Evolutionary conservation across 2,888 invertebrate genomes (phyloP), one percentile per base, ranked within the genome.

Genomic region (Elysia crispata): DNA sequence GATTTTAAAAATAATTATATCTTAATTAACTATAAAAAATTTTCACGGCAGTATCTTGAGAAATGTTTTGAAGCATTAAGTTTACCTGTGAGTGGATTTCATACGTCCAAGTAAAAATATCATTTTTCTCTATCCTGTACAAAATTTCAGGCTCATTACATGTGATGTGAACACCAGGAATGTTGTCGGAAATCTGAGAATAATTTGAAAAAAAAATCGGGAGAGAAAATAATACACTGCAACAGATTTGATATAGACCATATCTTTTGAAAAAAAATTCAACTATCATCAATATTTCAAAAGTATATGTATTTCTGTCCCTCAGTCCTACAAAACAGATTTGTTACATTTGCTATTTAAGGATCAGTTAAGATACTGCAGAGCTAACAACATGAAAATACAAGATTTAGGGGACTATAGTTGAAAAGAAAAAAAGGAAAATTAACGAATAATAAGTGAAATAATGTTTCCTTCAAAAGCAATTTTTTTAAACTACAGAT

Each of bases 71-170:
- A 25, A 60, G 5, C 60, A 60, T 8, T 25, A 60, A 60, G n/a
- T 60, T 60, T 23, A 23, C 25, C 25, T 60, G n/a, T 15, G 25
- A 80, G 28, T 82, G 81, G 11, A 90, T 77, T 6, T 82, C 78
- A 83, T 89, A 90, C n/a, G 83, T 85, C 90, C 90, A 91, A 6
- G 81, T 80, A 66, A 86, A 86, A 0, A 70, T 81, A 20, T 86
- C 85, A 77, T 87, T 83, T 82, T 91, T 91, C 33, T 89, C 86
- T 70, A 87, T 86, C 72, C 86, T 85, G 82, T 86, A 90, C 6
- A 88, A 84, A 60, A 84, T 82, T 18, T 87, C 82, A 0, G 85
- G 83, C 60, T 86, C 82, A 25, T 78, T 76, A 75, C 86, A 86
- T 1, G 75, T 83, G 5, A 90, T 74, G 0, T 80, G 64, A 1